Evolutionary conservation across 2,888 invertebrate genomes (phyloP), one percentile per base, ranked within the genome.

Genomic region (Ectobius pallidus): DNA sequence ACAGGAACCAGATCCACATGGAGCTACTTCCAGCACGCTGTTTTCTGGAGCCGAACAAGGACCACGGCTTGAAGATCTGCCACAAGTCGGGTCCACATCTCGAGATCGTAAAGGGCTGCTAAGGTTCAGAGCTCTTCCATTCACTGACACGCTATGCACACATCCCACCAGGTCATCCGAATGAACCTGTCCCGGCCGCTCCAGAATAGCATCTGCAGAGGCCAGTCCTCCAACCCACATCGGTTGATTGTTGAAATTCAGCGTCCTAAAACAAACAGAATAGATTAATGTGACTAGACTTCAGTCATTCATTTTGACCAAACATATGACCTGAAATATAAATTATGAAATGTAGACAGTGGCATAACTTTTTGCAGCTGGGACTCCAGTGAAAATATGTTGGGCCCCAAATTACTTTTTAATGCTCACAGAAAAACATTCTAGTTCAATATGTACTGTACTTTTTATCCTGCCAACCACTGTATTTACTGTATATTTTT

Each of bases 101-200:
- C 89, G 86, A 3, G 92, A 89, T 67, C 89, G 85, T 1, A 94
- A 78, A 0, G 96, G 94, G 77, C 87, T 90, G 73, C 93, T 93
- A 69, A 96, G 84, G 80, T 96, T 96, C 27, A 96, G 81, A 0
- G 90, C 85, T 25, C 95, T 88, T 3, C 96, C 96, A 80, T 97
- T 96, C 70, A 97, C 89, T 0, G 92, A 89, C 1, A 97, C 92
- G 77, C 95, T 95, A 80, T 96, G 95, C 77, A 97, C 90, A 80
- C 98, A 98, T 4, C 98, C 98, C 18, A 97, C 91, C 74, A 98
- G 90, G 81, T 97, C 97, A 80, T 97, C 96, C 0, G 96, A 92
- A 79, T 92, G 92, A 46, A 97, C 90, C 83, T 97, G 96, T 0
- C 95, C 95, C 0, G 94, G 94, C 58, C 96, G 88, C 81, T 96